Evolutionary conservation across 2,113 vertebrate species (phyloP).

Genomic region (Trichechus manatus): DNA sequence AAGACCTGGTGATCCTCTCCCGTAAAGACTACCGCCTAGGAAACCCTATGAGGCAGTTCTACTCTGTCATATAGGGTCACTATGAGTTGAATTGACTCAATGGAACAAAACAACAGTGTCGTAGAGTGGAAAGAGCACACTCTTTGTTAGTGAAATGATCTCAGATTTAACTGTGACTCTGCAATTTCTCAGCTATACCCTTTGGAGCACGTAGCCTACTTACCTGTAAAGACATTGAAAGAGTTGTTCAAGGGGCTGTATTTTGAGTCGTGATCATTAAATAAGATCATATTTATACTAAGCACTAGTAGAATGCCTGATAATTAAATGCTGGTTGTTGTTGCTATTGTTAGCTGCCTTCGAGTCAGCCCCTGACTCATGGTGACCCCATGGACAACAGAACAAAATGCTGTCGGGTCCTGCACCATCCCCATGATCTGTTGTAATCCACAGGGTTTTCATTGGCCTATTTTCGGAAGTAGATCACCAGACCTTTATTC

Average conservation of each 20-base stretch:
- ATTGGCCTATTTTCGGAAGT: not conserved
- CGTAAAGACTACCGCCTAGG: not conserved
- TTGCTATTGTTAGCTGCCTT: not conserved
- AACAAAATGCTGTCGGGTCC: not conserved
- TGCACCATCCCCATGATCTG: not conserved
- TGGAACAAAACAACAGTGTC: not conserved
- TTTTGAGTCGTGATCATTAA: not conserved
- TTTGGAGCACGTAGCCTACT: not conserved
- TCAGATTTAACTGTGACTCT: not conserved
- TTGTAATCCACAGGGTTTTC: not conserved
- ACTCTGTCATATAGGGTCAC: not conserved
- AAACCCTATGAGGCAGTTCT: not conserved
- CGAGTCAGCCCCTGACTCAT: no score
- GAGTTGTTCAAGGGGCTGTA: not conserved
- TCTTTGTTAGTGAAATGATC: not conserved
- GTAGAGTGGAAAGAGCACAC: not conserved
- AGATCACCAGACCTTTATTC: not conserved
- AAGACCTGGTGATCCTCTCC: not conserved
- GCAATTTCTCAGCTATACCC: rapidly evolving
- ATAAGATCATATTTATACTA: not conserved
- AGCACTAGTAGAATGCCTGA: not conserved
- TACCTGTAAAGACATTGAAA: not conserved
- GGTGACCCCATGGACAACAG: not conserved
- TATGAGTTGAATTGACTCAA: not conserved
- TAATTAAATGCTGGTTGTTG: not conserved